Conservation (phyloP, 2,888 invertebrate species). For the Melangyna quadrimaculata region DNA sequence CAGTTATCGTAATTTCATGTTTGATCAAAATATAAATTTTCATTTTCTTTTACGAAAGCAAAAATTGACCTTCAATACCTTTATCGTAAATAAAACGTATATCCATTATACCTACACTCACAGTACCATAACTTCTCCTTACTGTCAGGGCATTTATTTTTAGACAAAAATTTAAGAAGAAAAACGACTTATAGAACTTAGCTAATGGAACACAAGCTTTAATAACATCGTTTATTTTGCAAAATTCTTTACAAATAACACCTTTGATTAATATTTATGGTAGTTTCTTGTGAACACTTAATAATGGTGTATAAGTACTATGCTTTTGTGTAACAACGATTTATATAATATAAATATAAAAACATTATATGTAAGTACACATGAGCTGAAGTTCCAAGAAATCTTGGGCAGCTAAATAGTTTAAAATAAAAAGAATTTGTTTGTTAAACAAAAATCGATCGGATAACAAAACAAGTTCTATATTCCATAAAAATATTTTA, state of each 20-base stretch:
- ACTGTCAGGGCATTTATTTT: conserved; percentile 30
- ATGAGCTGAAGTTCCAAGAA: background rate
- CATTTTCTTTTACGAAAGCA: background rate
- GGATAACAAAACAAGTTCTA: background rate
- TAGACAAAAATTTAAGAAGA: conserved; percentile 24
- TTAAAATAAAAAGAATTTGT: background rate
- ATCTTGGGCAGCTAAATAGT: background rate
- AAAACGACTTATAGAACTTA: conserved; percentile 13
- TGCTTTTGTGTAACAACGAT: background rate
- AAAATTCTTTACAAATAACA: conserved; percentile 11
- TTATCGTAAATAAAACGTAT: background rate
- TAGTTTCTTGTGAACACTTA: background rate
- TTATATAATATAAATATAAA: background rate
- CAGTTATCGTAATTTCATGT: no score
- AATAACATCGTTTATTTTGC: conserved; percentile 1
- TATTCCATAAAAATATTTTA: no score
- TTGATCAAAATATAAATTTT: no score
- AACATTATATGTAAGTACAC: background rate
- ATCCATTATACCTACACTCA: conserved; percentile 2
- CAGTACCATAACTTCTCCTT: conserved; percentile 17
- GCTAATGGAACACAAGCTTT: conserved; percentile 38
- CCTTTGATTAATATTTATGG: conserved; percentile 32
- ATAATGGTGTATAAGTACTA: background rate
- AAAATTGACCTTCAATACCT: background rate
- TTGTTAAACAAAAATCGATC: background rate